phyloP scores from a whole-genome alignment of 2,797 vertebrate species.

The Sebastes dallii region DNA sequence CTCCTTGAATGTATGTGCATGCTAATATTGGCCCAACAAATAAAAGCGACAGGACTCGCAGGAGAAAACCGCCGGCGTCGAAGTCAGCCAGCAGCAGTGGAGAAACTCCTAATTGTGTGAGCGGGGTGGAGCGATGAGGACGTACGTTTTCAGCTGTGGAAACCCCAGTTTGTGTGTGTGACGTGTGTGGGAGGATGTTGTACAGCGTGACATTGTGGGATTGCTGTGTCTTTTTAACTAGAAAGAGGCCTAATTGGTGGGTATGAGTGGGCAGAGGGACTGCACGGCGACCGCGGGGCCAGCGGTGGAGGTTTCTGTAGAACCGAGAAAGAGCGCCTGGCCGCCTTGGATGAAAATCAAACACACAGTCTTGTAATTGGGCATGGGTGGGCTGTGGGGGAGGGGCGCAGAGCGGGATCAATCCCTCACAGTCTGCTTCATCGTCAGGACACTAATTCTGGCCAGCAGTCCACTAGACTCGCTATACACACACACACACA shows the following conservation, averaged over 20 bases:
- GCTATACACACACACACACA: constrained; percentile 14
- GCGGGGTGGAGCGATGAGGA: neutral
- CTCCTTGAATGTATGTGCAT: constrained; percentile 21
- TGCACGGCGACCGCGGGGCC: constrained; percentile 27
- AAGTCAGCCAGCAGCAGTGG: constrained; percentile 13
- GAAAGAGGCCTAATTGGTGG: constrained; percentile 58
- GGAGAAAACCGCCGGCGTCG: neutral
- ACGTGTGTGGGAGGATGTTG: constrained; percentile 30
- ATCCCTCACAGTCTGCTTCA: constrained; percentile 46
- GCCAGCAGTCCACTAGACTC: constrained; percentile 6
- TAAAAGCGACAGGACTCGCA: neutral
- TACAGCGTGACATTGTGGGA: constrained; percentile 40
- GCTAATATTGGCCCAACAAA: constrained; percentile 23
- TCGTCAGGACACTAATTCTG: constrained; percentile 37
- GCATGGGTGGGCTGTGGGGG: constrained; percentile 11
- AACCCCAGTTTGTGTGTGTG: constrained; percentile 22
- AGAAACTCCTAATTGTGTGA: constrained; percentile 29
- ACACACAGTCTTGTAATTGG: constrained; percentile 55
- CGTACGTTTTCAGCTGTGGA: constrained; percentile 23
- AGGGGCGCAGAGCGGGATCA: constrained; percentile 28
- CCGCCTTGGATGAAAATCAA: constrained; percentile 49
- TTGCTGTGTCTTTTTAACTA: constrained; percentile 49
- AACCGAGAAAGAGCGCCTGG: constrained; percentile 24
- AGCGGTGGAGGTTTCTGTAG: constrained; percentile 36
- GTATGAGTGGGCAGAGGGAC: constrained; percentile 59